Evolutionary conservation across 2,888 invertebrate genomes (phyloP).

Genomic region (Spilarctia lutea): DNA sequence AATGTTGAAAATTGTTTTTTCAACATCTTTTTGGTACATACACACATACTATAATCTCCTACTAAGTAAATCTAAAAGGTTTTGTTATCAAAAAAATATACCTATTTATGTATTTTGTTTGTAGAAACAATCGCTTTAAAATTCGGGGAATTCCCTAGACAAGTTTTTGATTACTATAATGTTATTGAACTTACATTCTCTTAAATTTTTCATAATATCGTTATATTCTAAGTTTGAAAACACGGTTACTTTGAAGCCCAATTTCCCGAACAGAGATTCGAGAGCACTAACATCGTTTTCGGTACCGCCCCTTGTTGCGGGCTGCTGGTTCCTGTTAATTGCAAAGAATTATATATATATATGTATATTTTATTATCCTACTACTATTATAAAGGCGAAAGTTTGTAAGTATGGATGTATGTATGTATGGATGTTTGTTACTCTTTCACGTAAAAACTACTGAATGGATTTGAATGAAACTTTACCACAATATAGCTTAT

Average conservation of each 20-base stretch:
- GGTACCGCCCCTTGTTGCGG: slow-evolving; percentile 58
- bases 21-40: no score
- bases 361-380: no score
- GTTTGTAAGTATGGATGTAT: no score
- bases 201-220: slow-evolving; percentile 57
- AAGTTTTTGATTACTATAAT: background rate
- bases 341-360: background rate
- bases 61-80: background rate
- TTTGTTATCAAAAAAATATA: background rate
- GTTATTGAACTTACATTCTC: slow-evolving; percentile 12
- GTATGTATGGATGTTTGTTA: no score
- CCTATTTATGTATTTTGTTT: no score
- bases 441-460: no score
- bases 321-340: slow-evolving; percentile 50
- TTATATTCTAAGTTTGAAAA: slow-evolving; percentile 57
- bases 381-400: no score
- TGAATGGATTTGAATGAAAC: no score
- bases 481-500: no score
- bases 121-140: background rate
- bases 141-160: background rate
- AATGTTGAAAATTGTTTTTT: no score
- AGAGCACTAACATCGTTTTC: slow-evolving; percentile 61
- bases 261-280: slow-evolving; percentile 52
- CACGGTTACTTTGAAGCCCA: slow-evolving; percentile 60
- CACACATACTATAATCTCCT: background rate